These are phyloP conservation scores for Onychomys leucogaster DNA, from an alignment of 2,797 vertebrate species.

Conservation along the genomic window DNA sequence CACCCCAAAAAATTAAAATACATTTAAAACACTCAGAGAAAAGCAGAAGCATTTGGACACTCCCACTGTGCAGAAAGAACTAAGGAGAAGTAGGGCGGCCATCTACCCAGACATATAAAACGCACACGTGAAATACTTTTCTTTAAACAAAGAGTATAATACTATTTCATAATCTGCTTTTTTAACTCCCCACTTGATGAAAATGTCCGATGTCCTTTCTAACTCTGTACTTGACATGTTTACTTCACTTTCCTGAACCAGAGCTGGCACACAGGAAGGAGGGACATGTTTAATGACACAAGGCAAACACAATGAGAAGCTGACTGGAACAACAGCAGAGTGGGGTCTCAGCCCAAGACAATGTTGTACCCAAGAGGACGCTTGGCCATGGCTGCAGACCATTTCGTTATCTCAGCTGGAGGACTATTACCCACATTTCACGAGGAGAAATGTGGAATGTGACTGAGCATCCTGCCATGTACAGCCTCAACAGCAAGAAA, in stretches of 20 bases:
- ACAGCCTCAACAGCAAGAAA: not conserved
- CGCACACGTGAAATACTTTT: not conserved
- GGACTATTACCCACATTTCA: not conserved
- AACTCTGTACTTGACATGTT: not conserved
- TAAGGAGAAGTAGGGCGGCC: not conserved
- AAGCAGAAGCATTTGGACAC: not conserved
- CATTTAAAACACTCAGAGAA: not conserved
- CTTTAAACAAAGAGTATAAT: not conserved
- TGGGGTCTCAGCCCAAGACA: not conserved
- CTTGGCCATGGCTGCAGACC: not conserved
- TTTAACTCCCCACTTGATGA: constrained; percentile 28
- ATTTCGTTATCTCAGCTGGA: not conserved
- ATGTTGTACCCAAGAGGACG: not conserved
- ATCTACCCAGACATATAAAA: not conserved
- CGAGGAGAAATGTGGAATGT: not conserved
- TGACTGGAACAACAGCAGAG: not conserved
- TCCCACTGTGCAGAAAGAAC: not conserved
- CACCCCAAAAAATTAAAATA: not conserved
- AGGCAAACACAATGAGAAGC: not conserved
- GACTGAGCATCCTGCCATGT: not conserved
- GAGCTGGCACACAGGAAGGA: not conserved
- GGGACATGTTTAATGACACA: constrained; percentile 10
- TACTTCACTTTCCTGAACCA: constrained; percentile 12
- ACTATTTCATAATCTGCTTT: not conserved
- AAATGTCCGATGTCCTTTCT: not conserved